Percentiles rank a stretch among this genome's conserved stretches.
phyloP scores from a whole-genome alignment of 1,140 invertebrate species.

The Drosophila cardini region DNA sequence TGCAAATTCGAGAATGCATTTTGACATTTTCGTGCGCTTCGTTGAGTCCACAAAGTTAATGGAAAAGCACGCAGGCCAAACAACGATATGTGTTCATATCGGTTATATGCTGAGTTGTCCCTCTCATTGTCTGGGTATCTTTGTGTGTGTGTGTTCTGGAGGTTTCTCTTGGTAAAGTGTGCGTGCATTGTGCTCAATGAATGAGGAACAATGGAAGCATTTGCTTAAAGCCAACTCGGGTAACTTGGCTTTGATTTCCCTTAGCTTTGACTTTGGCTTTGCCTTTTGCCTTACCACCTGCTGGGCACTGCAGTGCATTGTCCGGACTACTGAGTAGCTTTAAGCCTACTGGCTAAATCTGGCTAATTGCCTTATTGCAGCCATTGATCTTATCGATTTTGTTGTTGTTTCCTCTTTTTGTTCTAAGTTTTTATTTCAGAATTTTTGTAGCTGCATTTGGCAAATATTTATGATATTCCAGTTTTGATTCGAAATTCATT shows the following conservation, averaged over 20 bases:
- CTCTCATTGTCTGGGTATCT: not conserved
- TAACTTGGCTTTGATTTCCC: conserved; percentile 9
- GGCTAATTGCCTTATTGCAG: conserved; percentile 61
- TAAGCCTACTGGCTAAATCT: conserved; percentile 33
- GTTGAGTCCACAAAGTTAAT: conserved; percentile 72
- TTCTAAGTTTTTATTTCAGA: conserved; percentile 25
- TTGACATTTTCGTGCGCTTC: conserved; percentile 78
- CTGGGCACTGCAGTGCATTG: conserved; percentile 22
- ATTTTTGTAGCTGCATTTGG: conserved; percentile 49
- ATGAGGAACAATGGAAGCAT: conserved; percentile 29
- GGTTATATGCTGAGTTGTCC: conserved; percentile 7
- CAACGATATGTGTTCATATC: conserved; percentile 41
- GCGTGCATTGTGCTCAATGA: conserved; percentile 20
- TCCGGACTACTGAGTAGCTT: conserved; percentile 17
- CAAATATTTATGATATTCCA: conserved; percentile 61
- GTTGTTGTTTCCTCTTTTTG: conserved; percentile 19
- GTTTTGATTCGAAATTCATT: conserved; percentile 22
- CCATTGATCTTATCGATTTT: conserved; percentile 53
- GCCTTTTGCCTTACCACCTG: conserved; percentile 11
- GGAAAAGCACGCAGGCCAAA: conserved; percentile 54
- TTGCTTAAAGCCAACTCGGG: conserved; percentile 29
- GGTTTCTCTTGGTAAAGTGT: conserved; percentile 7
- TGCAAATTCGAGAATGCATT: conserved; percentile 64
- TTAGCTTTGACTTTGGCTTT: conserved; percentile 23
- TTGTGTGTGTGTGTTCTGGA: conserved; percentile 12